phyloP scores from a whole-genome alignment of 2,888 invertebrate species.

The Pachydiplax longipennis region DNA sequence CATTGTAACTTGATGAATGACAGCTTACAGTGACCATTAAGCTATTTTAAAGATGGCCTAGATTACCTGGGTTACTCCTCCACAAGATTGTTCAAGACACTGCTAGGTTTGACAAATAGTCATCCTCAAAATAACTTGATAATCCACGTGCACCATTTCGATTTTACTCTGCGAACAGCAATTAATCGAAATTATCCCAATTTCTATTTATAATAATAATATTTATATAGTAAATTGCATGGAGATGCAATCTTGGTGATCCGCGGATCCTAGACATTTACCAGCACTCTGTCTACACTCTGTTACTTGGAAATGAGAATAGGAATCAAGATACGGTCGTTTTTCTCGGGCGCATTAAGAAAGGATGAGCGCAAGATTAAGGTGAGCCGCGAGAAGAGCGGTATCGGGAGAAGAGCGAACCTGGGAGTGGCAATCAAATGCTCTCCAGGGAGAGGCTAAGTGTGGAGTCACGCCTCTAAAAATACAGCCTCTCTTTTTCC shows the following conservation, averaged over 20 bases:
- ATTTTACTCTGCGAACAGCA: not conserved
- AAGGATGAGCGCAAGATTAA: not conserved
- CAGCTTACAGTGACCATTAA: too few relatives aligned
- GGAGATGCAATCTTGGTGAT: too few relatives aligned
- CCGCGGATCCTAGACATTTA: too few relatives aligned
- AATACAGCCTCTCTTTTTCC: conserved; percentile 9
- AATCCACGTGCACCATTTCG: not conserved
- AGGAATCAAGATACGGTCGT: not conserved
- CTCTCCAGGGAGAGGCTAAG: conserved; percentile 4
- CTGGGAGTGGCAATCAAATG: not conserved
- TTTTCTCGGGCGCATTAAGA: not conserved
- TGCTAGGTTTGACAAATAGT: not conserved
- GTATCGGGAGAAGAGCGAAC: not conserved
- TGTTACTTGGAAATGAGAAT: too few relatives aligned
- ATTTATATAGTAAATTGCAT: too few relatives aligned
- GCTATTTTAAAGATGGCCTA: too few relatives aligned
- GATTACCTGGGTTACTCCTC: too few relatives aligned
- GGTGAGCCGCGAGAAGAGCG: not conserved
- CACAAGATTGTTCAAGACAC: too few relatives aligned
- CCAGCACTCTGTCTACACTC: too few relatives aligned
- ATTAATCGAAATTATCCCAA: not conserved
- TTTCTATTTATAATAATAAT: too few relatives aligned
- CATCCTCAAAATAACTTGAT: not conserved
- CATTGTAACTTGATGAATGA: too few relatives aligned
- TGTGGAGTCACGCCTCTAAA: conserved; percentile 27